Conservation (phyloP, 37 sponge, comb jelly and placozoan species). For the Beroe forskalii region DNA sequence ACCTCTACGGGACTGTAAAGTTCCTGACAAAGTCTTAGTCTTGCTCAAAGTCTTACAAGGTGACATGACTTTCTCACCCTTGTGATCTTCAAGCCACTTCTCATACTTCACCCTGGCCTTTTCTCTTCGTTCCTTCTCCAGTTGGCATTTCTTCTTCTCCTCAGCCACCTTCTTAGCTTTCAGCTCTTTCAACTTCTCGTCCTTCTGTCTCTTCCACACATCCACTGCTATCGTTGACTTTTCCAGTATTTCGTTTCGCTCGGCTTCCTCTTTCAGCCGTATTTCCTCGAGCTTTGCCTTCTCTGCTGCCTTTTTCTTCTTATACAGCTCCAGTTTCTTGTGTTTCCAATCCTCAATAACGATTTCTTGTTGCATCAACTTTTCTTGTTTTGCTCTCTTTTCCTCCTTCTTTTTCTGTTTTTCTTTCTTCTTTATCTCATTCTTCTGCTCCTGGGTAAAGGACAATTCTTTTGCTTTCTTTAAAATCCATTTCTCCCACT, state of each 20-base stretch:
- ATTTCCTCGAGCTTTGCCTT: background rate
- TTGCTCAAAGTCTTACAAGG: background rate
- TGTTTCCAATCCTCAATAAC: conserved; percentile 34
- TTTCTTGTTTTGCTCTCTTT: background rate
- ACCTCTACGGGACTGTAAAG: background rate
- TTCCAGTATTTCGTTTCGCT: conserved; percentile 21
- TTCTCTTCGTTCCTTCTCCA: conserved; percentile 12
- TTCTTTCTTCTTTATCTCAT: conserved; percentile 2
- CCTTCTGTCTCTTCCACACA: background rate
- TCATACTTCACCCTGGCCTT: conserved; percentile 35
- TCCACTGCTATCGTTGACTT: conserved; percentile 11
- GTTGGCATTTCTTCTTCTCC: background rate
- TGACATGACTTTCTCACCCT: background rate
- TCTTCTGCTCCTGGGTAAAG: conserved; percentile 14
- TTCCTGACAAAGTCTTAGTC: conserved; percentile 25
- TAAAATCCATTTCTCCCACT: conserved; percentile 59
- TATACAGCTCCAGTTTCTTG: conserved; percentile 22
- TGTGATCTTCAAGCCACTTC: conserved; percentile 14
- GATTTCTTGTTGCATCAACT: background rate
- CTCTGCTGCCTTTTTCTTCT: background rate
- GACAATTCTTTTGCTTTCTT: conserved; percentile 38
- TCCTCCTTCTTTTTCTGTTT: background rate
- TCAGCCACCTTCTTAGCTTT: conserved; percentile 1
- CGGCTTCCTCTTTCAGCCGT: background rate
- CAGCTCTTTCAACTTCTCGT: background rate